phyloP scores from a whole-genome alignment of 2,113 vertebrate species.

The Pelecanus crispus region DNA sequence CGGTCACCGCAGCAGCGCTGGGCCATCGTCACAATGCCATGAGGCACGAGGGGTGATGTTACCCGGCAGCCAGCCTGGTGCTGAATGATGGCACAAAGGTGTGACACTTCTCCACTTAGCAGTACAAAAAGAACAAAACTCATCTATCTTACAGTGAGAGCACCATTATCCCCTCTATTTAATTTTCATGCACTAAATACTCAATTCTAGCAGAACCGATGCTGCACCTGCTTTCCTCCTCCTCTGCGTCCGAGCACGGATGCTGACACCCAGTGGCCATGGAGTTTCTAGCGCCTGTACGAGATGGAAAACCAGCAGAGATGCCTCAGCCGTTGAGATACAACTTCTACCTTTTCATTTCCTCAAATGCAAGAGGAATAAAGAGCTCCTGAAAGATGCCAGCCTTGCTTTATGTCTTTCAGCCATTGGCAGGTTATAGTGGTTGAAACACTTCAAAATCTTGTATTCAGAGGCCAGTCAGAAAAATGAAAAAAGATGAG shows the following conservation, averaged over 20 bases:
- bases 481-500: not conserved
- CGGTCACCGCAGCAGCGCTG: fast-evolving
- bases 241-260: not conserved
- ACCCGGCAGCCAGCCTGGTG: fast-evolving
- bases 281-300: not conserved
- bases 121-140: not conserved
- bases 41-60: fast-evolving
- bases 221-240: not conserved
- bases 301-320: not conserved
- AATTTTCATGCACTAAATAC: not conserved
- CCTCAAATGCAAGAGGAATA: not conserved
- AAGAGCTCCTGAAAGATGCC: not conserved
- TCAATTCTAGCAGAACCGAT: not conserved
- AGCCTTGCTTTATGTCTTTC: not conserved
- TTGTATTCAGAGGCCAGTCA: not conserved
- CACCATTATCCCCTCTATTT: not conserved
- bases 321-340: not conserved
- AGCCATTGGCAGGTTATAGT: not conserved
- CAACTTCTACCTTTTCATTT: not conserved
- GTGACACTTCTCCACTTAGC: not conserved
- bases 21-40: fast-evolving
- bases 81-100: not conserved
- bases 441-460: not conserved
- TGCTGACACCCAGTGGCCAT: conserved; percentile 52
- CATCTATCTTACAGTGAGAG: not conserved